Evolutionary conservation across 2,113 vertebrate genomes (phyloP).

Genomic region (Myocastor coypus): DNA sequence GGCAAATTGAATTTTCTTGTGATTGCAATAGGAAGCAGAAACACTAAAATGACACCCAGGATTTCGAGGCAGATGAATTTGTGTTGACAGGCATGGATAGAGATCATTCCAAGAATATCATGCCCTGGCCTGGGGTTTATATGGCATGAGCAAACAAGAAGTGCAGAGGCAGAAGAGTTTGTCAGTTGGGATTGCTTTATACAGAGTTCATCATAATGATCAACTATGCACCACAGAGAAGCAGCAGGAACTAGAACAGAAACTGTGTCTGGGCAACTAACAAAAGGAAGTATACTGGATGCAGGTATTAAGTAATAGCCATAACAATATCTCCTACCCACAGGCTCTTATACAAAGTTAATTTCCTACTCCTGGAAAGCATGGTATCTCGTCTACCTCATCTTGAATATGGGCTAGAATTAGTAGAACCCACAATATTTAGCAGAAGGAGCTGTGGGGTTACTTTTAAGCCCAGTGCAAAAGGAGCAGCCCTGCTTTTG

Average conservation of each 20-base stretch:
- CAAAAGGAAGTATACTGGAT: neutral
- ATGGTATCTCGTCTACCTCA: neutral
- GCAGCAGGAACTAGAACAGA: too few species aligned
- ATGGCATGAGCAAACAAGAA: neutral
- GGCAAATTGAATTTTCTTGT: neutral
- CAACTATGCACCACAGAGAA: neutral
- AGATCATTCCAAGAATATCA: neutral
- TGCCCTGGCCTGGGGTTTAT: neutral
- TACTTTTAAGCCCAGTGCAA: neutral
- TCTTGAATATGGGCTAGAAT: neutral
- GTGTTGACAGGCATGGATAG: neutral
- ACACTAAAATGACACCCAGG: neutral
- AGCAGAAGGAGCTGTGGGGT: neutral
- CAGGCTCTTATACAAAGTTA: neutral
- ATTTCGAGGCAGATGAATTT: neutral
- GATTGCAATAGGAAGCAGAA: neutral
- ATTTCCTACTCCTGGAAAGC: neutral
- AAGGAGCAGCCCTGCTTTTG: neutral
- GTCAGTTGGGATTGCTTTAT: neutral
- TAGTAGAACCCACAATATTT: neutral
- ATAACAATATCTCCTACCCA: neutral
- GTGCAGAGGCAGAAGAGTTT: neutral
- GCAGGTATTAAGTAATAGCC: accelerated
- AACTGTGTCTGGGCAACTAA: neutral
- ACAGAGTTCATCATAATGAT: neutral